These are phyloP conservation scores for Candidula unifasciata DNA, from an alignment of 2,888 invertebrate species.

Conservation along the genomic window DNA sequence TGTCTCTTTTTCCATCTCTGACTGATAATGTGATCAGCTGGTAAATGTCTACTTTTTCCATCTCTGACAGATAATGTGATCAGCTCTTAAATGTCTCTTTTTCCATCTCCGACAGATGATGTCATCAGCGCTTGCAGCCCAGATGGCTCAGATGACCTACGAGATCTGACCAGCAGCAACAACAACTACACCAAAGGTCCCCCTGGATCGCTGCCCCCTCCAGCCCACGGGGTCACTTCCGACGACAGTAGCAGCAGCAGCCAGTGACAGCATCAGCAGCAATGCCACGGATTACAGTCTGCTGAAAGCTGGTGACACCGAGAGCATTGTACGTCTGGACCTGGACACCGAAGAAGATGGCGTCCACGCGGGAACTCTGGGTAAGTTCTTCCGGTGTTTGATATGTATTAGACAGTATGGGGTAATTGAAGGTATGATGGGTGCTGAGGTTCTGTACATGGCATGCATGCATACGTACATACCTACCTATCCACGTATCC, in stretches of 20 bases:
- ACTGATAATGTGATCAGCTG: too few species aligned
- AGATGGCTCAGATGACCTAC: constrained; percentile 11
- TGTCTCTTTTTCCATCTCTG: too few species aligned
- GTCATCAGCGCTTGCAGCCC: constrained; percentile 4
- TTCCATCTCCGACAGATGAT: constrained; percentile 1
- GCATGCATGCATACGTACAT: too few species aligned
- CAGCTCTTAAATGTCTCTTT: background rate
- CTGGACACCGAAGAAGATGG: background rate
- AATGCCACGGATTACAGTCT: background rate
- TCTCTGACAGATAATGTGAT: too few species aligned
- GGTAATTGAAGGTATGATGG: too few species aligned
- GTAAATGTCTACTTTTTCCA: too few species aligned
- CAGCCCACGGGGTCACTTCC: background rate
- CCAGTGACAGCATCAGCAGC: background rate
- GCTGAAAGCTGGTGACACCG: background rate
- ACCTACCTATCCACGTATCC: too few species aligned
- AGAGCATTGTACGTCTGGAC: background rate
- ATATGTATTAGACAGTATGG: background rate
- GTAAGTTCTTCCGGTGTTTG: background rate
- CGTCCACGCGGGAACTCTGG: background rate
- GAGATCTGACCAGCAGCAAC: constrained; percentile 81
- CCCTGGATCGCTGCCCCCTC: constrained; percentile 54
- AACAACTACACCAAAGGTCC: constrained; percentile 65
- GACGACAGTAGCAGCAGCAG: background rate
- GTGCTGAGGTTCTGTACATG: too few species aligned